Evolutionary conservation across 2,888 invertebrate species (phyloP), one percentile per base, ranked within the genome.

Genomic region (Beris morrisii): DNA sequence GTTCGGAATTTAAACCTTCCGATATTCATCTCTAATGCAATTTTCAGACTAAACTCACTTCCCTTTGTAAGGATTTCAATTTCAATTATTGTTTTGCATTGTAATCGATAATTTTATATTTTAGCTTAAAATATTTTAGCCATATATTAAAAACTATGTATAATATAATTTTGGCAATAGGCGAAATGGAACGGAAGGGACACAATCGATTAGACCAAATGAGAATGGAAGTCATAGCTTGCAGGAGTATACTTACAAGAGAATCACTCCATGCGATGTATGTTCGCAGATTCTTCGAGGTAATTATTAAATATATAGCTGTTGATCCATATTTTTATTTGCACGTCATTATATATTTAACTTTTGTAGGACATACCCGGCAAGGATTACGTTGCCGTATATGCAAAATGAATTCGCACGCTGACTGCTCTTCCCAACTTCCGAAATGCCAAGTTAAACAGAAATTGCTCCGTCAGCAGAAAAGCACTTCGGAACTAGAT

Each of bases 221-320:
- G 74, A 80, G 72, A 79, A 79, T 71, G 81, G 81, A 71, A 79
- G 78, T 70, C 95, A 95, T 82, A 89, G 91, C 78, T 91, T 95
- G 83, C 92, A 93, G 82, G 95, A 95, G 81, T 93, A 95, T 82
- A 95, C 95, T 43, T 95, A 95, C 82, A 93, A 95, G 83, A 95
- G 95, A 83, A 95, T 95, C 74, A 95, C 95, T 54, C 94, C 95
- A 32, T 95, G 95, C 81, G 95, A 95, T 81, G 89, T 93, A 72
- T 95, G 95, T 82, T 93, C 93, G 69, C 93, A 95, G 84, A 93
- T 95, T 64, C 84, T 95, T 66, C 86, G 95, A 86, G 93, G 93
- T 92, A 83, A 3, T 22, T 38, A 38, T 38, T 38, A 9, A 38
- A 5, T 38, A n/a, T 31, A 30, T 48, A 13, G n/a, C 48, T 11